A percentile compares a stretch with the other conserved stretches of the same genome.
Evolutionary conservation across 1,140 invertebrate genomes (phyloP).

Genomic region (Saxidomus purpurata): DNA sequence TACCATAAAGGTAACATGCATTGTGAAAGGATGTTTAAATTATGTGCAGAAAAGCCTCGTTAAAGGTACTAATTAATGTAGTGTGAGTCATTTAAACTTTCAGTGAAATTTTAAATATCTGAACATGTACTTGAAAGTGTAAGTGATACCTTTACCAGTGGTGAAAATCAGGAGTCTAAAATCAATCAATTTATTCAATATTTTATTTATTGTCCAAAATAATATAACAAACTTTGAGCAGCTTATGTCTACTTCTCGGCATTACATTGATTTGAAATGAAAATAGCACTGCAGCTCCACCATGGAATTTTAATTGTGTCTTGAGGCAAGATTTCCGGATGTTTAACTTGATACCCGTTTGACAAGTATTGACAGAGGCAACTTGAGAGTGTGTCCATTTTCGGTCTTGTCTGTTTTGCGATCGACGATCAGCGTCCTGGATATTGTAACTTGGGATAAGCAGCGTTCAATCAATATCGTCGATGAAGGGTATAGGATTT

Average conservation of each 20-base stretch:
- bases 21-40: background rate
- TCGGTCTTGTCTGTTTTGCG: background rate
- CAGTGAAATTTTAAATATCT: no score
- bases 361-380: background rate
- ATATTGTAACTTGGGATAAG: background rate
- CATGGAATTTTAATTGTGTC: background rate
- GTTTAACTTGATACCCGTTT: background rate
- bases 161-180: no score
- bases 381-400: background rate
- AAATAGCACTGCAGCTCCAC: background rate
- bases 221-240: no score
- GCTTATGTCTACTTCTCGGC: no score
- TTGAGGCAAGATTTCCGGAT: background rate
- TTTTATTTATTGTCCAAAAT: no score
- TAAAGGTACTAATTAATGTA: background rate
- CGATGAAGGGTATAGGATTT: background rate
- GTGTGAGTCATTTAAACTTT: background rate
- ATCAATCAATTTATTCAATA: no score
- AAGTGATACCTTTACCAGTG: no score
- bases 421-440: background rate
- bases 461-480: background rate
- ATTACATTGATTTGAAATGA: no score
- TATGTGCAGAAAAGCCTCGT: background rate
- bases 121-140: no score
- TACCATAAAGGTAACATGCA: no score